Percentiles rank a stretch among this genome's conserved stretches.
Evolutionary conservation across 2,113 vertebrate species (phyloP).

Genomic region (Bubo bubo): DNA sequence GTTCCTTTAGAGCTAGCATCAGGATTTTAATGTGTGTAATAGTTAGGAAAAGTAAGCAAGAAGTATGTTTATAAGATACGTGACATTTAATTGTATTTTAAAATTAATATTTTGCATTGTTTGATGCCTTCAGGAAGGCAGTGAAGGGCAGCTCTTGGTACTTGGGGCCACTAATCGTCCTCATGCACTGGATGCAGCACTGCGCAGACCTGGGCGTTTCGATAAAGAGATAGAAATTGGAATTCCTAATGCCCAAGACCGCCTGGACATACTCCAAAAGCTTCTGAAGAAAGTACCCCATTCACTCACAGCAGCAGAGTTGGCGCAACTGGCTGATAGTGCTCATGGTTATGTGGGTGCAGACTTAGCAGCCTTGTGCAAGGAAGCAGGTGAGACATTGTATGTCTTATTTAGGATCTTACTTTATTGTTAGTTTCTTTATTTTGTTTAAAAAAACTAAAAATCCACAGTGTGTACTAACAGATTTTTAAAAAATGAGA

Average conservation of each 20-base stretch:
- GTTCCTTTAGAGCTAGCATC: not conserved
- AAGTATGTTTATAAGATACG: not conserved
- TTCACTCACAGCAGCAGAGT: constrained; percentile 70
- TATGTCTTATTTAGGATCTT: not conserved
- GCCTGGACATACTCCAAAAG: constrained; percentile 88
- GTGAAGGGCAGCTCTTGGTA: constrained; percentile 88
- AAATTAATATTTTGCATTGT: not conserved
- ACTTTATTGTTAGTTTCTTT: not conserved
- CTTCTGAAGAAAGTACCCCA: constrained; percentile 82
- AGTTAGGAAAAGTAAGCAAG: not conserved
- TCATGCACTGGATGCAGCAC: constrained; percentile 87
- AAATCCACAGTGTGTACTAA: not conserved
- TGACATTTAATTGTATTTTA: not conserved
- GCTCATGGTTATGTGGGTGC: constrained; percentile 95
- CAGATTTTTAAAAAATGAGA: not conserved
- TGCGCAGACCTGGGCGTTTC: constrained; percentile 92
- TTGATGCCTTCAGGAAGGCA: constrained; percentile 80
- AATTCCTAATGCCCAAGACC: constrained; percentile 83
- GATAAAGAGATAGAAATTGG: constrained; percentile 97
- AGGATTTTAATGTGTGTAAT: not conserved
- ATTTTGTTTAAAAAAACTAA: not conserved
- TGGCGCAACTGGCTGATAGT: constrained; percentile 80
- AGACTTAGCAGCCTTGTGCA: constrained; percentile 91
- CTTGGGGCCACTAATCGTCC: constrained; percentile 95
- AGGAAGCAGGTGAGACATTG: constrained; percentile 87